A percentile compares a stretch with the other conserved stretches of the same genome.
Conservation (phyloP, 2,113 vertebrate species). For the Phasianus colchicus region DNA sequence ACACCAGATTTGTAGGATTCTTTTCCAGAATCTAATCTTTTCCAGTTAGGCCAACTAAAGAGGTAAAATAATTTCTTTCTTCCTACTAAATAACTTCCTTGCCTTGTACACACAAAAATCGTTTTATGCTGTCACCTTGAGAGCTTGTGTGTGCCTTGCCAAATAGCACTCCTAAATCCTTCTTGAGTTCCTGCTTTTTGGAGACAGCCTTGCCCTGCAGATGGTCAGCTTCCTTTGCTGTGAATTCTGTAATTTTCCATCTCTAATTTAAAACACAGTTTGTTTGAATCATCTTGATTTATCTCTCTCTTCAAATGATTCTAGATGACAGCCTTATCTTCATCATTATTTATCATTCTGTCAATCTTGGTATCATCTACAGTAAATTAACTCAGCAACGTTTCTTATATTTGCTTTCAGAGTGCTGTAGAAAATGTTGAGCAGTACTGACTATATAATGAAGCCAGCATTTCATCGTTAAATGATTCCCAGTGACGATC, state of each 20-base stretch:
- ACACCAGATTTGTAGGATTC: neutral
- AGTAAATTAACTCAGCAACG: neutral
- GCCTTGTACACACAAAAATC: neutral
- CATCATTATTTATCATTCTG: constrained; percentile 22
- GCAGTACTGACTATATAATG: neutral
- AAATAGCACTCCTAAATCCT: neutral
- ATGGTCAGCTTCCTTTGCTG: neutral
- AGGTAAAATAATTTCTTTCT: neutral
- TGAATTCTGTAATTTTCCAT: neutral
- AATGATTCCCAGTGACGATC: neutral
- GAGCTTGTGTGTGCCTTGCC: neutral
- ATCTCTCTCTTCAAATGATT: neutral
- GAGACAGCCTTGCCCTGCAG: neutral
- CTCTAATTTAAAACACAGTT: constrained; percentile 1
- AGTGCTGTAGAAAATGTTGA: neutral
- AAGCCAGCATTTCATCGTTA: neutral
- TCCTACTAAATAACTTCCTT: neutral
- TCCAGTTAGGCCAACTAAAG: neutral
- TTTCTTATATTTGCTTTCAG: neutral
- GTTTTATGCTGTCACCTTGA: neutral
- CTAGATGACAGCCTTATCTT: constrained; percentile 12
- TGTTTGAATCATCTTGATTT: neutral
- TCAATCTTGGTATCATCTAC: neutral
- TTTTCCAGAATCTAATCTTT: constrained; percentile 17
- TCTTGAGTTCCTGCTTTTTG: neutral